Base-by-base conservation (phyloP, 1,140 invertebrate genomes). In the Stenopsyche tienmushanensis region DNA sequence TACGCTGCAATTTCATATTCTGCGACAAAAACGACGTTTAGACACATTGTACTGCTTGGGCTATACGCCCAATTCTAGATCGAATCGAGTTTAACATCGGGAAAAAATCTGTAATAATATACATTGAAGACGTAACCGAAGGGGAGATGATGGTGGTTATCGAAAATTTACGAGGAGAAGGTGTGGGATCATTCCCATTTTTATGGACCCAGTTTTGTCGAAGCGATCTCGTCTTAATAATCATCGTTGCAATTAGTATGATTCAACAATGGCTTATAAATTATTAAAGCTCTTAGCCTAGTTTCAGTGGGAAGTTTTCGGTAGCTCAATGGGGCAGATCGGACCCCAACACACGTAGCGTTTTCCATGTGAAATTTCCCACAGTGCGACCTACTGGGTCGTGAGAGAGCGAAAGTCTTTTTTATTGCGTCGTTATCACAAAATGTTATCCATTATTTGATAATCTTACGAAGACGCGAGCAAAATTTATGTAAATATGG, bases 371-470 rank as follows among this genome's bases (percentile, higher is more conserved):
- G 57, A 60, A 60, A 26, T 60, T 60, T 60, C 57, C 44, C 57
- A 60, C 42, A 34, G 13, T 2, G 39, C 39, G 57, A 47, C 44
- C 57, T 24, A 47, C 21, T 26, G 24, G 57, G 57, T 60, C 57
- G 41, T 60, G 57, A 60, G 57, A 60, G 57, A 60, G 57, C 57
- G 57, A 60, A 60, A 60, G 57, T 60, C 57, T 60, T 60, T 59
- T 60, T 60, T 60, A 18, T 47, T 21, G 18, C 18, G 15, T 25
- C 5, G 29, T 34, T 34, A 34, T 34, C 47, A 23, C 29, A 7
- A 17, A 20, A 10, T 49, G 47, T 49, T 49, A 18, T 18, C 47
- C 15, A 49, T 49, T 49, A 21, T 49, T 18, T 18, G 44, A 49
- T 18, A 49, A 49, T 18, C 47, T 21, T 49, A 17, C 18, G 18